Conservation (phyloP, 2,113 vertebrate species). For the Mastomys coucha region DNA sequence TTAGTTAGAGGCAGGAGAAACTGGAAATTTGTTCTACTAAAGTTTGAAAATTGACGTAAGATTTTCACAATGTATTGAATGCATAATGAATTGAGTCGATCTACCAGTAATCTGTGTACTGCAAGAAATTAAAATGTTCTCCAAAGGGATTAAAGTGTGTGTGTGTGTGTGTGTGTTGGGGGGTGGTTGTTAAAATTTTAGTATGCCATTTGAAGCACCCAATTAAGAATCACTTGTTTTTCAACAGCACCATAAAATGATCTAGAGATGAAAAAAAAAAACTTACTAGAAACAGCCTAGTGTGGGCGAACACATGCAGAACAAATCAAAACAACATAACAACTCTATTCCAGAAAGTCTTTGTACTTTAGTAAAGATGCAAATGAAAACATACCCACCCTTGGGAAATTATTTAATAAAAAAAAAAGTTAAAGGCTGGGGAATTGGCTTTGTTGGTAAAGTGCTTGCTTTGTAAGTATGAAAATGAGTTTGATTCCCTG, state of each 20-base stretch:
- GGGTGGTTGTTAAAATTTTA: not conserved
- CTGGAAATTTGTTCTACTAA: not conserved
- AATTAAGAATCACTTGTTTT: conserved; percentile 23
- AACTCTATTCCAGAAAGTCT: conserved; percentile 27
- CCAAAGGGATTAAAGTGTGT: not conserved
- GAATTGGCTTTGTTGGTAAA: not conserved
- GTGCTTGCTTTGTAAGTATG: not conserved
- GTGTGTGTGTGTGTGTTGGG: too few species aligned
- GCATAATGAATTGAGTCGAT: not conserved
- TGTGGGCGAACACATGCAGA: not conserved
- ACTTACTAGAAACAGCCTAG: not conserved
- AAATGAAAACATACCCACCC: not conserved
- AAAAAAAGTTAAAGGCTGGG: not conserved
- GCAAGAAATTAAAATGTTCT: not conserved
- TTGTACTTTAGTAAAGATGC: not conserved
- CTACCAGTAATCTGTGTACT: not conserved
- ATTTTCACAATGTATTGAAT: not conserved
- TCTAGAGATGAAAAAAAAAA: rapidly evolving
- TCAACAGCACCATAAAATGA: not conserved
- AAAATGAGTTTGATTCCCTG: not conserved
- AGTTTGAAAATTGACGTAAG: conserved; percentile 16
- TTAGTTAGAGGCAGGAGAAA: not conserved
- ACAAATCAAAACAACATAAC: conserved; percentile 3
- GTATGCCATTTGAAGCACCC: not conserved
- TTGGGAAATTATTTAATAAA: not conserved